phyloP scores from a whole-genome alignment of 2,888 invertebrate genomes.

The Drosophila emarginata region DNA sequence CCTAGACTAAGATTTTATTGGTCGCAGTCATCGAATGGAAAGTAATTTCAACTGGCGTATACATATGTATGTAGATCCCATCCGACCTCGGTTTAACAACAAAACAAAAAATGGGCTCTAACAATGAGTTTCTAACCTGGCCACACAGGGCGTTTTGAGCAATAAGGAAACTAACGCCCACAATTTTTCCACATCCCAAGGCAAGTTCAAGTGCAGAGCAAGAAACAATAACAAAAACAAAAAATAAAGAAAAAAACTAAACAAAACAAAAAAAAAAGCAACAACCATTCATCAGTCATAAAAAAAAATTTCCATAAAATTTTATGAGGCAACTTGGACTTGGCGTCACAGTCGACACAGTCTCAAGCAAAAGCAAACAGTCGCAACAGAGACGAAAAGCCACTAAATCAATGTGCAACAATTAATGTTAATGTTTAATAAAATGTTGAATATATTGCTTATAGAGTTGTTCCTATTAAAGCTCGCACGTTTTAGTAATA shows the following conservation, averaged over 20 bases:
- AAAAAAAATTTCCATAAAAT: constrained; percentile 44
- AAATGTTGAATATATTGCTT: constrained; percentile 55
- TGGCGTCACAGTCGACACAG: constrained; percentile 6
- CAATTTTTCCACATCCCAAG: constrained; percentile 16
- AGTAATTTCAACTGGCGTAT: not conserved
- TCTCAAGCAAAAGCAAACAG: constrained; percentile 18
- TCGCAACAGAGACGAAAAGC: constrained; percentile 1
- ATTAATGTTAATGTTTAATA: constrained; percentile 64
- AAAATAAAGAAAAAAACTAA: constrained; percentile 21
- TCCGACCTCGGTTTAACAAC: not conserved
- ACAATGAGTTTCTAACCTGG: constrained; percentile 19
- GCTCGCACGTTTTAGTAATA: constrained; percentile 72
- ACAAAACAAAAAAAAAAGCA: constrained; percentile 20
- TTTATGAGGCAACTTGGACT: constrained; percentile 39
- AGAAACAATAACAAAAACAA: constrained; percentile 16
- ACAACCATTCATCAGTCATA: constrained; percentile 12
- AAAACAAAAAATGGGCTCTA: not conserved
- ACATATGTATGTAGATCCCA: not conserved
- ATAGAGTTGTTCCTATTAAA: constrained; percentile 58
- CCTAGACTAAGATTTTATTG: not conserved
- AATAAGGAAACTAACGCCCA: constrained; percentile 60
- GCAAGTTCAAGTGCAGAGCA: constrained; percentile 35
- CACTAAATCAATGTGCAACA: constrained; percentile 69
- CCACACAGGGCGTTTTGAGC: constrained; percentile 60
- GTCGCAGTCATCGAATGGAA: not conserved